Percentiles rank a stretch among this genome's conserved stretches.
Evolutionary conservation across 2,113 vertebrate genomes (phyloP).

Genomic region (Accipiter virgatus): DNA sequence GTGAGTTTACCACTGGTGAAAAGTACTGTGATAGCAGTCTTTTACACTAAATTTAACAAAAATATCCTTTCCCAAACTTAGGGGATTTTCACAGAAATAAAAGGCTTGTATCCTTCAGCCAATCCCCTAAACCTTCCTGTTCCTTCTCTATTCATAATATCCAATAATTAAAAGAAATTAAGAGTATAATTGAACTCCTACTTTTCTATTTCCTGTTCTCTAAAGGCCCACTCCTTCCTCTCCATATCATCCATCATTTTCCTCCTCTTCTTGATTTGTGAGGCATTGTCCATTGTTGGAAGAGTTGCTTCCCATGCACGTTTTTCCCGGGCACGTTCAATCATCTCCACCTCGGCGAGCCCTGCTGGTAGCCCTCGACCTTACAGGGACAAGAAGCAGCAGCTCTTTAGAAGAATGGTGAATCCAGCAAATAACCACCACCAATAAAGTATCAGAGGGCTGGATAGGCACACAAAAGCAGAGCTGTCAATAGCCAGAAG

Average conservation of each 20-base stretch:
- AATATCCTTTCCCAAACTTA: background rate
- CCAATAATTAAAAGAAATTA: background rate
- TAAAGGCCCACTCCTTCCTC: constrained; percentile 89
- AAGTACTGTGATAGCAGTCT: background rate
- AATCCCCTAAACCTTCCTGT: background rate
- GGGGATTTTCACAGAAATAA: background rate
- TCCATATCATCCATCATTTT: constrained; percentile 92
- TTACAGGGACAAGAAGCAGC: constrained; percentile 45
- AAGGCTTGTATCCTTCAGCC: background rate
- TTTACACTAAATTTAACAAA: background rate
- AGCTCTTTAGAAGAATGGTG: background rate
- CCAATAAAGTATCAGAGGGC: background rate
- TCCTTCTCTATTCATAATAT: background rate
- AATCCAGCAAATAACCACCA: background rate
- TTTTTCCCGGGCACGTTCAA: constrained; percentile 84
- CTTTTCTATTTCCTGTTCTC: constrained; percentile 91
- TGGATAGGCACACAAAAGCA: background rate
- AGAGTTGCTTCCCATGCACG: constrained; percentile 85
- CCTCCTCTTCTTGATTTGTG: constrained; percentile 79
- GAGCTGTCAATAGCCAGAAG: background rate
- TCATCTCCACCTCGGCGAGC: constrained; percentile 88
- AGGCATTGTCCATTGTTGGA: constrained; percentile 75
- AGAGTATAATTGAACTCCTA: constrained; percentile 46
- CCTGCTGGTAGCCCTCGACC: constrained; percentile 90
- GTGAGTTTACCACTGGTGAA: background rate